Evolutionary conservation across 2,797 vertebrate species (phyloP), one percentile per base, ranked within the genome.

Genomic region (Pipistrellus pygmaeus): DNA sequence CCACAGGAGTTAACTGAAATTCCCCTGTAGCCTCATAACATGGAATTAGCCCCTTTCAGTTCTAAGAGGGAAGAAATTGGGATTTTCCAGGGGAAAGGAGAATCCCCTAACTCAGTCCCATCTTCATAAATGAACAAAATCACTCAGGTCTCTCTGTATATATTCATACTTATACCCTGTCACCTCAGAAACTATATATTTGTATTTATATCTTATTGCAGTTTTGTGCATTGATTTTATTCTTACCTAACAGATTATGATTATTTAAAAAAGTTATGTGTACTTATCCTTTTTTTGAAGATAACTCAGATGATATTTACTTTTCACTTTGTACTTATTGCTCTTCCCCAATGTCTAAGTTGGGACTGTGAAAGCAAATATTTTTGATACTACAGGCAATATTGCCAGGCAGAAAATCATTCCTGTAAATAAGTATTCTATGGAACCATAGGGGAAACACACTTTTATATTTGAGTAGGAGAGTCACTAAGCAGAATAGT

Each of bases 51-150:
- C 46, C 73, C 87, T 96, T 96, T 97, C 87, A 78, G 85, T 96
- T 96, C 90, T 94, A 90, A 92, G 81, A 97, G 87, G 94, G 91
- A 94, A 95, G 86, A 87, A 95, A 30, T 64, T 85, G 96, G 97
- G 95, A 82, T 96, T 97, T 97, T 90, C 95, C 94, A 95, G 41
- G 85, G 60, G 64, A 95, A 97, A 94, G 77, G 78, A 97, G 94
- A 97, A 95, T 95, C 87, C 90, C 93, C 91, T 68, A 21, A 82
- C 60, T 91, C 46, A 88, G 41, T 82, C 82, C 35, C 62, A 93
- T 23, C 38, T 25, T 83, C 64, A 85, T 82, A 91, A 80, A 85
- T 30, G 48, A 46, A 90, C 69, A 91, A 77, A 93, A 82, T 77
- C 64, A 23, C 75, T 94, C 41, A 82, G 69, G 25, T 73, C 64